Conservation (phyloP, 2,113 vertebrate genomes). For the Zosterops hypoxanthus region DNA sequence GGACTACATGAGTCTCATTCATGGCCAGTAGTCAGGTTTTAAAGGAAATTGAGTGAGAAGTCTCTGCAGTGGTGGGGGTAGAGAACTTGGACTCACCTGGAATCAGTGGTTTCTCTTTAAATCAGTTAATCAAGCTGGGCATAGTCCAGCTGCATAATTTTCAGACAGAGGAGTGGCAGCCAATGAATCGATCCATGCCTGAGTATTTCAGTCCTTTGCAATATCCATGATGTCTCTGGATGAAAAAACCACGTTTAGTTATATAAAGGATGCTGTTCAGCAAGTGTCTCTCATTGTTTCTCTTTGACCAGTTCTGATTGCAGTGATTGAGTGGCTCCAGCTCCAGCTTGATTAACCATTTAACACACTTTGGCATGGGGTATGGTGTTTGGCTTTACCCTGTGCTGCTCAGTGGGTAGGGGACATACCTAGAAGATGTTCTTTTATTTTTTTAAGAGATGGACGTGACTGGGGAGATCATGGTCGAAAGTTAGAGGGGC, state of each 20-base stretch:
- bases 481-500: conserved; percentile 84
- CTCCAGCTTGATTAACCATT: background rate
- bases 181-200: background rate
- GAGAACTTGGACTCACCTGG: background rate
- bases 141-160: background rate
- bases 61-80: background rate
- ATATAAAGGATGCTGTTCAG: background rate
- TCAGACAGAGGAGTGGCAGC: background rate
- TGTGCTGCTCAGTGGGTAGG: background rate
- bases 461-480: conserved; percentile 87
- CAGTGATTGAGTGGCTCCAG: background rate
- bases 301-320: background rate
- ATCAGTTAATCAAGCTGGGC: background rate
- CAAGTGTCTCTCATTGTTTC: background rate
- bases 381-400: conserved; percentile 14
- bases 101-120: background rate
- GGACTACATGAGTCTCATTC: background rate
- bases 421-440: background rate
- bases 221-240: background rate
- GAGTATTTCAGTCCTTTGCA: background rate
- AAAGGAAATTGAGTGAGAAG: background rate
- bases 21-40: background rate
- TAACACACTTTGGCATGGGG: background rate
- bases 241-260: background rate
- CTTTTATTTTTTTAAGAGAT: conserved; percentile 71